These are phyloP conservation scores for Sapajus apella DNA, from an alignment of 2,113 vertebrate genomes.

Conservation along the genomic window DNA sequence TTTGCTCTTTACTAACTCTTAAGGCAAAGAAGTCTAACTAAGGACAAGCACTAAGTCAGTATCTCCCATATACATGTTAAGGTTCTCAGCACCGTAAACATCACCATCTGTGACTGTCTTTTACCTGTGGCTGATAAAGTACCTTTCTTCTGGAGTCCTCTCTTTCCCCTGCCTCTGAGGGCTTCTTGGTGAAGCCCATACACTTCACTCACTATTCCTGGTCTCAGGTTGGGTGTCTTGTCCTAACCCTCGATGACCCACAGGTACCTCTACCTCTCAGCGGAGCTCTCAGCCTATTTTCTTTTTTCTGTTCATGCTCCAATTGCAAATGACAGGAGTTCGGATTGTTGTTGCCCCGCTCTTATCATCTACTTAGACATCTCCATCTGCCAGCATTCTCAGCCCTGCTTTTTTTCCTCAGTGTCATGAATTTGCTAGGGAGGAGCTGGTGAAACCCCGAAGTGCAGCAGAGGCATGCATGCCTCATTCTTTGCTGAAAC, in stretches of 20 bases:
- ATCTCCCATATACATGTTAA: not conserved
- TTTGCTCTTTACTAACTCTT: not conserved
- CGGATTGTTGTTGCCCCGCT: accelerated
- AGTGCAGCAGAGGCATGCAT: not conserved
- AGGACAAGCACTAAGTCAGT: not conserved
- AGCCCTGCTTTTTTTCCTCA: not conserved
- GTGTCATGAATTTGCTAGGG: not conserved
- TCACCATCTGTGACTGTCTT: not conserved
- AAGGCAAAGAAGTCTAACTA: not conserved
- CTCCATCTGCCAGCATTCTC: not conserved
- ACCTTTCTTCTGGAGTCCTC: not conserved
- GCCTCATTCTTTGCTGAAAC: not conserved
- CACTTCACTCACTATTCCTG: not conserved
- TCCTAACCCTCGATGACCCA: not conserved
- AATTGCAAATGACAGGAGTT: not conserved
- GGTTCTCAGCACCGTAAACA: not conserved
- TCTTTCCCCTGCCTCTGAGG: not conserved
- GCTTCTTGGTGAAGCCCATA: not conserved
- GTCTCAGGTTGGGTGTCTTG: not conserved
- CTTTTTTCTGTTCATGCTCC: not conserved
- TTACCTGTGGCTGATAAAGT: not conserved
- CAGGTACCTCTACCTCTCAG: not conserved
- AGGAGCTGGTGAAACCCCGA: not conserved
- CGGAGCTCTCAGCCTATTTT: not conserved
- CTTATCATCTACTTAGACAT: not conserved